Conservation (phyloP, 2,888 invertebrate genomes). For the Nomada ferruginata region DNA sequence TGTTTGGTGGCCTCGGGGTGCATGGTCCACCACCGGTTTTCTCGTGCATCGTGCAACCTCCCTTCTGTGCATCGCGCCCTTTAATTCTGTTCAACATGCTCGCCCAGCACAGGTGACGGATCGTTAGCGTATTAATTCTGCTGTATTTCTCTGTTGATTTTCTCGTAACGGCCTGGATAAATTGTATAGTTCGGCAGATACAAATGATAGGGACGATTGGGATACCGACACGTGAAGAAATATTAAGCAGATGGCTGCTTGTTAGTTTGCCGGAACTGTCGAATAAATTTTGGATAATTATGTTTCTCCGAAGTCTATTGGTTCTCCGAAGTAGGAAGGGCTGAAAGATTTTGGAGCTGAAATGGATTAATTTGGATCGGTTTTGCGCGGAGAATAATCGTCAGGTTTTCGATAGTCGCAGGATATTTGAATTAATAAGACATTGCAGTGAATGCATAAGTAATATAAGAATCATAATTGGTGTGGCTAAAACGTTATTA, state of each 20-base stretch:
- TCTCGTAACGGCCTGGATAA: not conserved
- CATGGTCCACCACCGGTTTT: constrained; percentile 61
- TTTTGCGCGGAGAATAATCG: too few species aligned
- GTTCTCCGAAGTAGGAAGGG: too few species aligned
- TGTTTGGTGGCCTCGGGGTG: constrained; percentile 66
- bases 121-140: not conserved
- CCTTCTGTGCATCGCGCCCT: not conserved
- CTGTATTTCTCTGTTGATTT: not conserved
- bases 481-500: too few species aligned
- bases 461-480: too few species aligned
- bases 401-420: too few species aligned
- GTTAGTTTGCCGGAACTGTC: too few species aligned
- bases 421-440: too few species aligned
- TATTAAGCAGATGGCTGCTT: not conserved
- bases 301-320: too few species aligned
- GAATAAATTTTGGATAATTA: too few species aligned
- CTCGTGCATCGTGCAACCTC: constrained; percentile 27
- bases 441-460: too few species aligned
- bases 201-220: too few species aligned
- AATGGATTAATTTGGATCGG: not conserved
- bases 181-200: too few species aligned
- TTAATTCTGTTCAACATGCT: constrained; percentile 58
- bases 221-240: not conserved
- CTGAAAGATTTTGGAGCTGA: not conserved
- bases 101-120: constrained; percentile 59